A percentile compares a stretch with the other conserved stretches of the same genome.
These are phyloP conservation scores for Tarsius wallacei DNA, from an alignment of 2,797 vertebrate species.

Conservation along the genomic window DNA sequence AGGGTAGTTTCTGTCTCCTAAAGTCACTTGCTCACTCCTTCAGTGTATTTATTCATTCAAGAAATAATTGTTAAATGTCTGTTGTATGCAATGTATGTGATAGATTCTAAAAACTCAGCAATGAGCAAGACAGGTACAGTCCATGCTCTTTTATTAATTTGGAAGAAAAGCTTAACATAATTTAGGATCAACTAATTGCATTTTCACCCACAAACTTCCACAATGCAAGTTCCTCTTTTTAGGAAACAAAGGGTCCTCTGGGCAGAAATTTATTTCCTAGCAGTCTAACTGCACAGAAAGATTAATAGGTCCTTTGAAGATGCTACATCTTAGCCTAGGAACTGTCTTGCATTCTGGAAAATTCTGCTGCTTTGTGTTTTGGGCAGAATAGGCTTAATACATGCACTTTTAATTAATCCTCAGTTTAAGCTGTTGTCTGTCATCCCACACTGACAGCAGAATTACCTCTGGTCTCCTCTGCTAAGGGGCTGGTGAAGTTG, in stretches of 20 bases:
- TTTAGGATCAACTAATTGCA: conserved; percentile 5
- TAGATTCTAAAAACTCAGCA: conserved; percentile 4
- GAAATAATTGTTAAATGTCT: conserved; percentile 35
- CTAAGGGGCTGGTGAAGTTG: neutral
- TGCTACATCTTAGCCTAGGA: neutral
- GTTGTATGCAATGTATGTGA: neutral
- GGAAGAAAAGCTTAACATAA: conserved; percentile 27
- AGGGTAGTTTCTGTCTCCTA: neutral
- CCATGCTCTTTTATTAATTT: conserved; percentile 27
- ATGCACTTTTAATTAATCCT: neutral
- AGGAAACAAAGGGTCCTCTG: conserved; percentile 34
- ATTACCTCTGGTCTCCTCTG: conserved; percentile 36
- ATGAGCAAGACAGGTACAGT: neutral
- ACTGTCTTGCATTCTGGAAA: neutral
- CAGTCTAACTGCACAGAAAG: neutral
- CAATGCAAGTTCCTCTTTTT: neutral
- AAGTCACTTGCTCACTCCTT: neutral
- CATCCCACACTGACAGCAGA: neutral
- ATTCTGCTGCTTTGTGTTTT: neutral
- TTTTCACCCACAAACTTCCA: neutral
- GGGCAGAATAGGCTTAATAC: neutral
- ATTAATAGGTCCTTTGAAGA: neutral
- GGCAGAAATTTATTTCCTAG: neutral
- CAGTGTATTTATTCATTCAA: neutral
- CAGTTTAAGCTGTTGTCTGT: conserved; percentile 27